Evolutionary conservation across 2,113 vertebrate species (phyloP), one percentile per base, ranked within the genome.

Genomic region (Cyprinodon brontotheroides): DNA sequence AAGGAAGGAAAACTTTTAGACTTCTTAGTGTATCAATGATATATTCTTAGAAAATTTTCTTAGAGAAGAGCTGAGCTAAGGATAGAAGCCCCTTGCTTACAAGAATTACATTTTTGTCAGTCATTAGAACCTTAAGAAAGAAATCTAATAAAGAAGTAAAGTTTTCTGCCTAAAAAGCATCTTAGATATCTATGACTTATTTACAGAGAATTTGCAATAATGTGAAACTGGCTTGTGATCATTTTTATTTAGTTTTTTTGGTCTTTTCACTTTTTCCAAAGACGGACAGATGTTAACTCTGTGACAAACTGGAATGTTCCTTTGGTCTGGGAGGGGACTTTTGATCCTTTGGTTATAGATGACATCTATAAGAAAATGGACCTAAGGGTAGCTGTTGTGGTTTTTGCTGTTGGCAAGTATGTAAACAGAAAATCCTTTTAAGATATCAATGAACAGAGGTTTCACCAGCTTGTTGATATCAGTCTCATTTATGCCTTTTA

Each of bases 251-350:
- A 37, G 38, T 36, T 1, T 29, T 29, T 29, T 29, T 29, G 29
- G 29, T 29, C 3, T 65, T 13, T 72, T 9, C 59, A 0, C 53
- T 60, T 62, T 37, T 69, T 22, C 68, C 36, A 9, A 12, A 88
- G 83, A 79, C 80, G 86, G 11, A 86, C 60, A 11, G 80, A 88
- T 65, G 75, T 88, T n/a, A 88, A 86, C 60, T 22, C 78, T 1
- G 78, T 88, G 50, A 88, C 83, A 15, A 83, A 81, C 75, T 88
- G 86, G 86, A 88, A 88, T 14, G 83, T 3, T 59, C 83, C 86
- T 43, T 67, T 88, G 39, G 83, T 86, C 47, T 88, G 86, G 86
- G 86, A 86, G 43, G 81, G 78, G 40, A 88, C 86, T 29, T 88
- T 83, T 65, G 86, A 88, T 68, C 83, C 86, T 15, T 62, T 86